Conservation (phyloP, 2,113 vertebrate species). For the Melanotaenia duboulayi region DNA sequence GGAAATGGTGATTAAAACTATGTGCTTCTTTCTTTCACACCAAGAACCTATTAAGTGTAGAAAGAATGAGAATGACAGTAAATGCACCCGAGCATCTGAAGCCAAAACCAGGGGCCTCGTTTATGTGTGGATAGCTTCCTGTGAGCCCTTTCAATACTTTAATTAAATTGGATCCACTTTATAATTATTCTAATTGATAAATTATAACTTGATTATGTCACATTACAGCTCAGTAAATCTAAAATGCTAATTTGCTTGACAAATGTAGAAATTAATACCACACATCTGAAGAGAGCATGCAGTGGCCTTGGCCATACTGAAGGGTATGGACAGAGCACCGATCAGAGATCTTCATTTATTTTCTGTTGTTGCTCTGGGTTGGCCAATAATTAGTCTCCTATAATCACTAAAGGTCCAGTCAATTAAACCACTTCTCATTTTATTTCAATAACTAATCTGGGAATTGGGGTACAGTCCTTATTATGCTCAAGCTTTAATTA, state of each 20-base stretch:
- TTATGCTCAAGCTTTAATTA: slow-evolving; percentile 63
- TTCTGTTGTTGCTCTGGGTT: slow-evolving; percentile 81
- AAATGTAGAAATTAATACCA: slow-evolving; percentile 58
- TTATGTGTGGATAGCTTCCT: slow-evolving; percentile 71
- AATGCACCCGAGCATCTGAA: slow-evolving; percentile 44
- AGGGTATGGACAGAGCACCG: slow-evolving; percentile 34
- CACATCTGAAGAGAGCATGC: slow-evolving; percentile 72
- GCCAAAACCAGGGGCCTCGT: slow-evolving; percentile 49
- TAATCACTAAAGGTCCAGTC: slow-evolving; percentile 89
- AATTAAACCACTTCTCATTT: slow-evolving; percentile 91
- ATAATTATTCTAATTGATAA: slow-evolving; percentile 85
- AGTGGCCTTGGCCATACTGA: slow-evolving; percentile 40
- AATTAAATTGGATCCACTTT: slow-evolving; percentile 83
- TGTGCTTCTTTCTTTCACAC: slow-evolving; percentile 13
- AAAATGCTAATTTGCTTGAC: slow-evolving; percentile 74
- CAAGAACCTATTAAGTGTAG: slow-evolving; percentile 26
- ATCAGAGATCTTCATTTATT: slow-evolving; percentile 61
- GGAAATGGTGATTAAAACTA: slow-evolving; percentile 27
- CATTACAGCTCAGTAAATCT: slow-evolving; percentile 78
- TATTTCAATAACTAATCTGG: slow-evolving; percentile 87
- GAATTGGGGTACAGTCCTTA: slow-evolving; percentile 70
- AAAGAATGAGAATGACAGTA: slow-evolving; percentile 41
- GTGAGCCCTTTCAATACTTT: slow-evolving; percentile 75
- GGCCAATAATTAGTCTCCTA: slow-evolving; percentile 86
- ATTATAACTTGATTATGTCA: slow-evolving; percentile 84